phyloP scores from a whole-genome alignment of 2,888 invertebrate species.

The Panopea generosa region DNA sequence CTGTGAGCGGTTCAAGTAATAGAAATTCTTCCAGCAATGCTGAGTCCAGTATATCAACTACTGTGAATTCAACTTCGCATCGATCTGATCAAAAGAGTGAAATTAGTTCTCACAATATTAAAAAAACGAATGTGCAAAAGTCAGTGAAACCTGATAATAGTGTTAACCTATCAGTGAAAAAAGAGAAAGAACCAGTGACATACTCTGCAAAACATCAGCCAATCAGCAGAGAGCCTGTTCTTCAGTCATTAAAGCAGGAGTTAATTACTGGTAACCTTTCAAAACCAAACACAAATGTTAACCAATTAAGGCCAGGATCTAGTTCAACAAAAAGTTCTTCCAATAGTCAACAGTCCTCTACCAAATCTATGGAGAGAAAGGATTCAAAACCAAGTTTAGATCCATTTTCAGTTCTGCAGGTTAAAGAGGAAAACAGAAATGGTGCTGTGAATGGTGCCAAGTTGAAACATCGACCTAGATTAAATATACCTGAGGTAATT shows the following conservation, averaged over 20 bases:
- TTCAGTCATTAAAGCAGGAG: constrained; percentile 39
- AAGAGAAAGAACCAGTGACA: constrained; percentile 18
- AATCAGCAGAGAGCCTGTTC: constrained; percentile 40
- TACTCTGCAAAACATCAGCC: constrained; percentile 23
- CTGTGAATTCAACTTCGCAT: too few species aligned
- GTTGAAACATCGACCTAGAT: constrained; percentile 20
- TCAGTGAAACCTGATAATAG: constrained; percentile 2
- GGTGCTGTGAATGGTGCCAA: constrained; percentile 26
- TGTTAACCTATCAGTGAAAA: constrained; percentile 8
- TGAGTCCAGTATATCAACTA: too few species aligned
- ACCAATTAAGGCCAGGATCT: constrained; percentile 26
- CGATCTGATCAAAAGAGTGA: too few species aligned
- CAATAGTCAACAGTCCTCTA: constrained; percentile 18
- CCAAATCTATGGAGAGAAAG: constrained; percentile 14
- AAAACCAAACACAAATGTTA: constrained; percentile 12
- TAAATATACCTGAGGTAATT: constrained; percentile 41
- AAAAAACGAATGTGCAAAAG: not conserved
- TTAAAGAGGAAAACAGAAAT: constrained; percentile 44
- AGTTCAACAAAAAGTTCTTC: not conserved
- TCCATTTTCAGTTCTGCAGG: constrained; percentile 33
- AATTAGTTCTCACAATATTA: too few species aligned
- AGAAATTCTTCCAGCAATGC: too few species aligned
- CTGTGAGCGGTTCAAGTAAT: too few species aligned
- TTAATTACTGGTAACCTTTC: constrained; percentile 33
- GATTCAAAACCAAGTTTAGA: constrained; percentile 22